Evolutionary conservation across 2,888 invertebrate genomes (phyloP), one percentile per base, ranked within the genome.

Genomic region (Podabrus alpinus): DNA sequence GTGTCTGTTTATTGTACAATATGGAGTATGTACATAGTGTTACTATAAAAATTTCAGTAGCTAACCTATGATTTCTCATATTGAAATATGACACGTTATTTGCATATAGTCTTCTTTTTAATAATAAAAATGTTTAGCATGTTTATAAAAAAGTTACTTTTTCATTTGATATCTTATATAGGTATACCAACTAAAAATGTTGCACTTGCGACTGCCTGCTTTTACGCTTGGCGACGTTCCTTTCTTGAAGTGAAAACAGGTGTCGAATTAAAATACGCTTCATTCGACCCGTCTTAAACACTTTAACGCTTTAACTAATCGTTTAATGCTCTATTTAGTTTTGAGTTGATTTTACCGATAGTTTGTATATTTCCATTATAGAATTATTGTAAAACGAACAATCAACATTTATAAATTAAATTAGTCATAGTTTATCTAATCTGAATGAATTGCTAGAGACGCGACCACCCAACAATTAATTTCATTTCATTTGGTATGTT

Each of bases 261-360:
- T 81, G 81, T 81, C 79, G 79, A 81, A 81, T 81, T 80, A 81
- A 79, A 77, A 71, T 79, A 81, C 75, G 80, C 80, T 81, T 78
- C 80, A 79, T 81, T 80, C 79, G 76, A 68, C 78, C 78, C 78
- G 80, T 81, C 80, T 78, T 79, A 78, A 78, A 80, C 79, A 80
- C 79, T 79, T 78, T 76, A 76, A 71, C 78, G 79, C 79, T 79
- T 77, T 77, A 75, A 71, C 78, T 73, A 29, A 69, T 73, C 69
- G 64, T 64, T 64, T 75, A 64, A 61, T 66, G 21, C 17, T 60
- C 66, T 69, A 59, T 68, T 75, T 69, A 25, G 45, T 75, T 64
- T 64, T 9, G 21, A 19, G 19, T 64, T 64, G 62, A 64, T 64
- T 25, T 60, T 69, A 21, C 62, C 15, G 25, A 69, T 69, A 25